Evolutionary conservation across 2,888 invertebrate genomes (phyloP), one percentile per base, ranked within the genome.

Genomic region (Drosophila kuntzei): DNA sequence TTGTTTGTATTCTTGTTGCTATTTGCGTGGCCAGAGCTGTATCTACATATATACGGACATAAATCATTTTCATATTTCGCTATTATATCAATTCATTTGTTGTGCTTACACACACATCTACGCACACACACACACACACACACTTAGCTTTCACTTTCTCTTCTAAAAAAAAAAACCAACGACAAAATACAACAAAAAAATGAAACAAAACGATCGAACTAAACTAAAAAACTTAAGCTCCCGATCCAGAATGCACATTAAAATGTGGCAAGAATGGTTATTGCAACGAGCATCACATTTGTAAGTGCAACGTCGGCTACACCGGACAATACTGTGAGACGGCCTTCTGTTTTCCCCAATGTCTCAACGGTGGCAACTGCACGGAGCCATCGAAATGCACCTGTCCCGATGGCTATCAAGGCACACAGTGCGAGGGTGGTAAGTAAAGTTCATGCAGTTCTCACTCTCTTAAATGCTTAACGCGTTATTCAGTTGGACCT

Each of bases 311-410:
- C 27, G 96, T 97, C 89, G 97, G 97, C 7, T 98, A 97, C 90
- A 96, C 97, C 95, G 98, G 98, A 2, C 97, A 96, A 85, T 96
- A 97, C 90, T 98, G 98, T 86, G 95, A 96, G 89, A 97, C 96
- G 72, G 97, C 98, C 34, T 94, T 98, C 37, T 98, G 98, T 90
- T 98, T 97, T 93, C 97, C 98, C 29, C 96, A 96, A 90, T 98
- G 98, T 90, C 95, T 97, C 95, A 97, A 98, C 92, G 97, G 97
- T 6, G 98, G 98, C 8, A 97, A 96, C 90, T 98, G 98, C 91
- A 97, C 97, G 16, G 96, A 97, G 27, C 98, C 98, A 4, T 97
- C 97, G 1, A 93, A 96, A 3, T 98, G 98, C 91, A 96, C 96
- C 71, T 98, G 97, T 88, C 96, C 96, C 12, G 94, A 95, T n/a